Base-by-base conservation (phyloP, 23 tunicate species). In the Botrylloides violaceus region DNA sequence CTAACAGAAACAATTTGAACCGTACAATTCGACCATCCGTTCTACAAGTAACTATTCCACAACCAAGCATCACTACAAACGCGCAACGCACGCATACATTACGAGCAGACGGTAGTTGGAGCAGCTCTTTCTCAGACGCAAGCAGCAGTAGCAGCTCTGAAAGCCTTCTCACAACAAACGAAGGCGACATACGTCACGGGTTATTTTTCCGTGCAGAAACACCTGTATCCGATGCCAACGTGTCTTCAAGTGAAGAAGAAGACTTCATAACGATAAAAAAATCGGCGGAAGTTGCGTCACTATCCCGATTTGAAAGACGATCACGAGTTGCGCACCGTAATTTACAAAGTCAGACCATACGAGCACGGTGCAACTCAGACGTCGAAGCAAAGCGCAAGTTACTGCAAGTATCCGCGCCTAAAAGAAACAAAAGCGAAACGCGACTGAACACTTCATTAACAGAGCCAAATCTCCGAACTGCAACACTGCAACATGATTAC, bases 161-260 rank as follows among this genome's bases (percentile, higher is more conserved):
- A 59, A 76, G 66, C 36, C 32, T 63, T 27, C 26, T 61, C 3
- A 32, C 37, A 57, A 39, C 50, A 0, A 76, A 63, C 26, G 80
- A 59, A 6, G 34, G 35, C 26, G 59, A 59, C 29, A 21, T 28
- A 15, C 33, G 70, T 4, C 35, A 31, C 3, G 33, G 34, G 3
- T 31, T 63, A 3, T 63, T 63, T 63, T 33, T 63, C 35, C 70
- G 73, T 39, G 28, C 64, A 35, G 61, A 39, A 1, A 47, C 73
- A 0, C 38, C 82, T 19, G 59, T 21, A n/a, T 70, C 76, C 37
- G 73, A 63, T 31, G 19, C 30, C 34, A 72, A 84, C 25, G 77
- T 82, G 15, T 39, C 66, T n/a, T 32, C 53, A 0, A 87, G 95
- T 33, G 95, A 87, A 29, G 95, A 87, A 36, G 86, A 80, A 76